Evolutionary conservation across 2,113 vertebrate species (phyloP), one percentile per base, ranked within the genome.

Genomic region (Nymphicus hollandicus): DNA sequence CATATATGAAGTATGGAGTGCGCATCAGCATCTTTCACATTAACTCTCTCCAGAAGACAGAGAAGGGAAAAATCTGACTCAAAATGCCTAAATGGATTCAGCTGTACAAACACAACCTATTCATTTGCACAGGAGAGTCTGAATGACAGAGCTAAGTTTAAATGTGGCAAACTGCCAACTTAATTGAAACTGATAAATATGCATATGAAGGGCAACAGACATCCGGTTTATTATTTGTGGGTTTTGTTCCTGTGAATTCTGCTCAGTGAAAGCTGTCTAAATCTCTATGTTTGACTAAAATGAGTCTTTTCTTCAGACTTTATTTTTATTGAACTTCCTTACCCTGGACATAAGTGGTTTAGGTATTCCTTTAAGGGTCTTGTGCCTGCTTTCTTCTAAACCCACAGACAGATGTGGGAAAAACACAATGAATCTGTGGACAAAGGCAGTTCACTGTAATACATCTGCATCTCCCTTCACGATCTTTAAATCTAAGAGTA

Each of bases 121-220:
- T 95, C 79, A 86, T 96, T 88, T 89, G 33, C 58, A 77, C 58
- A 76, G 69, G 11, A 56, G 35, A 84, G 52, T 93, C 58, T 89
- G 95, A 96, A 91, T 78, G 91, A 90, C 43, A 74, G 39, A 85
- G 53, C 41, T 93, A 88, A 86, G 73, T 94, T 95, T 94, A 94
- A 96, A 82, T 64, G 17, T 81, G 88, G 81, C 70, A 92, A 76
- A 82, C 6, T 33, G 31, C 66, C 65, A 95, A 11, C 27, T 86
- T 91, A 88, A 89, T 63, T 83, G 66, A 93, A 86, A 87, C 61
- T 81, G 84, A 56, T 86, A 93, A 95, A 89, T 96, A 95, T 52
- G 49, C 29, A 47, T 60, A 76, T 50, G 37, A 93, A 95, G 58
- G 41, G 39, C 68, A 84, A 37, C 37, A 86, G 46, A 35, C 13